These are phyloP conservation scores for Neelides sp. DNA, from an alignment of 1,140 invertebrate species.

Conservation along the genomic window DNA sequence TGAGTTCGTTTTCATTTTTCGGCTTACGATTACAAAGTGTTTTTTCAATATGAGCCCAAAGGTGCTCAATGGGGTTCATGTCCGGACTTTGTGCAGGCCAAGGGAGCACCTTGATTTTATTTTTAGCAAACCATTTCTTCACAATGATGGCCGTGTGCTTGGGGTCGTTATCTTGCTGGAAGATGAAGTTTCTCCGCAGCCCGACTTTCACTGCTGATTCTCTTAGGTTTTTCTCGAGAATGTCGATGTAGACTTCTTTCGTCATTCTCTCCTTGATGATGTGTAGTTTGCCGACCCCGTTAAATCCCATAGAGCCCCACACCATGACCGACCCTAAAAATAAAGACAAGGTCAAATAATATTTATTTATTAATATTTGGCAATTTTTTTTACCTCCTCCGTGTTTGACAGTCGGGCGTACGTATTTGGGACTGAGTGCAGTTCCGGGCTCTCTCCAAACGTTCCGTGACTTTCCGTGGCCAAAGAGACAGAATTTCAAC, in stretches of 20 bases:
- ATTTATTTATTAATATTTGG: too few species aligned
- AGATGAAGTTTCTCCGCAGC: slow-evolving; percentile 19
- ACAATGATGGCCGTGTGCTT: slow-evolving; percentile 32
- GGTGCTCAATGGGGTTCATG: slow-evolving; percentile 35
- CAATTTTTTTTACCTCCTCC: slow-evolving; percentile 8
- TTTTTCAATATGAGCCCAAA: slow-evolving; percentile 33
- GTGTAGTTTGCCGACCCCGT: slow-evolving; percentile 32
- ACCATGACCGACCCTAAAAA: slow-evolving; percentile 30
- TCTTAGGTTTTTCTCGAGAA: slow-evolving; percentile 30
- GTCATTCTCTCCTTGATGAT: slow-evolving; percentile 35
- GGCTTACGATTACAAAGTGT: slow-evolving; percentile 12
- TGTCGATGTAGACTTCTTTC: slow-evolving; percentile 29
- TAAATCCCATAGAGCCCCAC: slow-evolving; percentile 34
- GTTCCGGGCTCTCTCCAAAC: slow-evolving; percentile 6
- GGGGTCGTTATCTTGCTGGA: slow-evolving; percentile 35
- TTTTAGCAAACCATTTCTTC: slow-evolving; percentile 30
- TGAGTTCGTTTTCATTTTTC: slow-evolving; percentile 18
- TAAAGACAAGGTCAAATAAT: too few species aligned
- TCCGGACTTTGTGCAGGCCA: slow-evolving; percentile 35
- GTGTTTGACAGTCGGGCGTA: neutral
- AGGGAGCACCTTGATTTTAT: slow-evolving; percentile 30
- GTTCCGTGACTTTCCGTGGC: neutral
- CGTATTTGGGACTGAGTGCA: neutral
- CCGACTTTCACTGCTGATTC: slow-evolving; percentile 24
- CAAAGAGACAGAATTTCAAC: neutral